Conservation (phyloP, 2,797 vertebrate species). For the Micrastur ruficollis region DNA sequence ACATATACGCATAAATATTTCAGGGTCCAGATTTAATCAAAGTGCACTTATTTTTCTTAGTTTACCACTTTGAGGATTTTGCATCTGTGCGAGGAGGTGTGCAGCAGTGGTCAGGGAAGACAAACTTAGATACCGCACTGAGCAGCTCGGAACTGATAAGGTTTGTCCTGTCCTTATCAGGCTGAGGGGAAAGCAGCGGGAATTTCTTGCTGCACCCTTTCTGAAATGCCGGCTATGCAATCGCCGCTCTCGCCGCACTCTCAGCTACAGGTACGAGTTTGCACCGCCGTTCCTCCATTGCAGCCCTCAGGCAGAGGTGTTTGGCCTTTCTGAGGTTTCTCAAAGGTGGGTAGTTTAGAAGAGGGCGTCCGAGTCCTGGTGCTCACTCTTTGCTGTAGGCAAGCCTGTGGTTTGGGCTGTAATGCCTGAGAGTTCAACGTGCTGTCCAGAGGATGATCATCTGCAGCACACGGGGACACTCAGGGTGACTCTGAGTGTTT, state of each 20-base stretch:
- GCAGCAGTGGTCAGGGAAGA: background rate
- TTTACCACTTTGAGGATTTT: background rate
- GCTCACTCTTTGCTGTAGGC: background rate
- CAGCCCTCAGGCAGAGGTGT: background rate
- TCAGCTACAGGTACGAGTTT: background rate
- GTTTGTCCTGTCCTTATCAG: background rate
- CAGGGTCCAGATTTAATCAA: background rate
- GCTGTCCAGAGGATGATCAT: background rate
- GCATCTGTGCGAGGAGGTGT: background rate
- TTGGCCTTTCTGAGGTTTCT: background rate
- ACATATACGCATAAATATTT: background rate
- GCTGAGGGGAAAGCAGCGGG: background rate
- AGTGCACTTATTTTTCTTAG: background rate
- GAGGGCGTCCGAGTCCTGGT: background rate
- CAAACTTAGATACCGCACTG: background rate
- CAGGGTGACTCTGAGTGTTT: accelerated
- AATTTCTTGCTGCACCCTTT: background rate
- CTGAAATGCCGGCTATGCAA: background rate
- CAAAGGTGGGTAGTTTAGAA: background rate
- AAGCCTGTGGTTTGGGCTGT: background rate
- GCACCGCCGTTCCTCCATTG: background rate
- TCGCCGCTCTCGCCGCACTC: too few relatives aligned
- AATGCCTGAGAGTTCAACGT: background rate
- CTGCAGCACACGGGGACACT: background rate
- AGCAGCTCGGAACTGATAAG: background rate